A percentile compares a stretch with the other conserved stretches of the same genome.
Conservation (phyloP, 2,888 invertebrate genomes). For the Heliconius sara region DNA sequence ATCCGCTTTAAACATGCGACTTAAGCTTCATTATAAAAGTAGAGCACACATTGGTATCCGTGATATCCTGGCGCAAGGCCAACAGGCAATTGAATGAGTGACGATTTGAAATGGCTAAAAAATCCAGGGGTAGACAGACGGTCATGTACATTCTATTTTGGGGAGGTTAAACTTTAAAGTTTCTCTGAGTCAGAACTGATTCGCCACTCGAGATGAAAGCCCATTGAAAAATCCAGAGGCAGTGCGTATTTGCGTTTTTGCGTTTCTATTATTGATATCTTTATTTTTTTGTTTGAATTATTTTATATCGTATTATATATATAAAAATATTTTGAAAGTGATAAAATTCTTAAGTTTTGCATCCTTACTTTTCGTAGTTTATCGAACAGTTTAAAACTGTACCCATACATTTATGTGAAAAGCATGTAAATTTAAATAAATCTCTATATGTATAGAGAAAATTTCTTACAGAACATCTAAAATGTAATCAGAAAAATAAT, state of each 20-base stretch:
- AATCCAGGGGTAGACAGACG: conserved; percentile 68
- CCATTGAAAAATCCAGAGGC: conserved; percentile 70
- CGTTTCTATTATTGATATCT: not conserved
- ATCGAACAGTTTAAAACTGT: too few relatives aligned
- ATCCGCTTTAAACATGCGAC: conserved; percentile 49
- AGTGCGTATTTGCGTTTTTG: conserved; percentile 63
- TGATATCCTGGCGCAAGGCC: conserved; percentile 76
- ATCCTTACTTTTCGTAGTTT: too few relatives aligned
- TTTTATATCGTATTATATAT: not conserved
- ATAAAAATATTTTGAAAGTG: too few relatives aligned
- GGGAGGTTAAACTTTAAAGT: conserved; percentile 75
- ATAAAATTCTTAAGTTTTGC: too few relatives aligned
- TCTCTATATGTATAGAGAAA: not conserved
- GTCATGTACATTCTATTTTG: conserved; percentile 76
- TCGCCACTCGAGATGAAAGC: conserved; percentile 65
- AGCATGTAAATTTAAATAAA: not conserved
- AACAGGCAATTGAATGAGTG: conserved; percentile 80
- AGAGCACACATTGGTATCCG: conserved; percentile 67
- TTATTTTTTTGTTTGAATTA: not conserved
- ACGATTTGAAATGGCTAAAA: conserved; percentile 73
- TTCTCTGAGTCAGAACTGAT: conserved; percentile 70
- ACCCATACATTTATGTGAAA: not conserved
- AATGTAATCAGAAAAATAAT: not conserved
- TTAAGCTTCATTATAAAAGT: conserved; percentile 60
- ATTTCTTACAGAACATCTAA: not conserved